Evolutionary conservation across 1,140 invertebrate species (phyloP), one percentile per base, ranked within the genome.

Genomic region (Ostrea edulis): DNA sequence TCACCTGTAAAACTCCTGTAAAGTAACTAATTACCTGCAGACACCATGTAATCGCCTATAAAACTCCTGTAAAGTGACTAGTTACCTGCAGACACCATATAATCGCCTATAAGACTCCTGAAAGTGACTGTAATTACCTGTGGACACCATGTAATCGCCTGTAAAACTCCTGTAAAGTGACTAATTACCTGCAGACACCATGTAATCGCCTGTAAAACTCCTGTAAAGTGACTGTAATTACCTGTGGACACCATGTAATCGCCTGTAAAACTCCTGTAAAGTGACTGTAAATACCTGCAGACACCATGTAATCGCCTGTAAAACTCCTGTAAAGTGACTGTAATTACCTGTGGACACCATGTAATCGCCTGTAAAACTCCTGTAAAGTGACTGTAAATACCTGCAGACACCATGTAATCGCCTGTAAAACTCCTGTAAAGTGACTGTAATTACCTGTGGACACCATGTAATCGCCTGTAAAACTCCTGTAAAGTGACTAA

Each of bases 291-390:
- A n/a, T 44, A 44, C 35, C 35, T 44, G 5, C 5, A 5, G 35
- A n/a, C n/a, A 44, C 35, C 35, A 44, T 44, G 35, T n/a, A n/a
- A n/a, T n/a, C n/a, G n/a, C n/a, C n/a, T n/a, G 25, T 29, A 9
- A 7, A 77, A 5, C 22, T 20, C 22, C 11, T n/a, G n/a, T n/a
- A n/a, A n/a, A 22, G 71, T 14, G 17, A 25, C 14, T 14, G 14
- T 81, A 53, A 53, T 20, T 83, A 83, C 82, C 82, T 83, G 82
- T 4, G 82, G 51, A 22, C 53, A n/a, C n/a, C n/a, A n/a, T n/a
- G n/a, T n/a, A n/a, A n/a, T n/a, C n/a, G n/a, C n/a, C n/a, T n/a
- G n/a, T n/a, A n/a, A n/a, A n/a, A n/a, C 53, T 0, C 82, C 82
- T 14, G n/a, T 11, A 7, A n/a, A 9, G 29, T 83, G 82, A 25